These are phyloP conservation scores for Pseudomyrmex gracilis DNA, from an alignment of 1,140 invertebrate species.

Conservation along the genomic window DNA sequence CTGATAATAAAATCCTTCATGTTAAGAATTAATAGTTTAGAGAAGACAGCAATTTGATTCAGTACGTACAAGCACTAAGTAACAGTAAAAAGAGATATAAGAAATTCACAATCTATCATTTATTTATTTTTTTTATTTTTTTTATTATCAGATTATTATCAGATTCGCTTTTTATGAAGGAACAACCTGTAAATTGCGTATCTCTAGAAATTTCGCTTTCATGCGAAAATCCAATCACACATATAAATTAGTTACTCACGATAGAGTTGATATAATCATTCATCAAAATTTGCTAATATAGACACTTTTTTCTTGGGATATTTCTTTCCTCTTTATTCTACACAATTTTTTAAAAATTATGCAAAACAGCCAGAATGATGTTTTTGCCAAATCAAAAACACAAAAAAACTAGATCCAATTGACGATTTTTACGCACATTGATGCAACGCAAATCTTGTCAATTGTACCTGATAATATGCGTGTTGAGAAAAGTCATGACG, in stretches of 20 bases:
- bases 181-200: not conserved
- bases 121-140: too few relatives aligned
- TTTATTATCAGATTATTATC: too few relatives aligned
- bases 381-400: not conserved
- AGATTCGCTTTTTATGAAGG: not conserved
- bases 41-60: too few relatives aligned
- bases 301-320: not conserved
- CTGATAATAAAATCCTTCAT: too few relatives aligned
- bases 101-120: too few relatives aligned
- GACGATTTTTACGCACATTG: not conserved
- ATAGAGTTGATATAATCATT: not conserved
- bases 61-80: too few relatives aligned
- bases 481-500: constrained; percentile 41
- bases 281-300: not conserved
- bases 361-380: not conserved
- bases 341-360: constrained; percentile 1
- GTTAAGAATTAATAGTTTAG: too few relatives aligned
- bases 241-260: not conserved
- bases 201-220: not conserved
- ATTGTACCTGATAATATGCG: constrained; percentile 37
- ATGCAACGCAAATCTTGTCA: constrained; percentile 1
- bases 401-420: not conserved
- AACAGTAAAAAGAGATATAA: too few relatives aligned
- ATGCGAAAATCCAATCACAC: not conserved
- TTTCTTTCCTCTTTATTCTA: not conserved